Base-by-base conservation (phyloP, 2,113 vertebrate genomes). In the Nibea albiflora region DNA sequence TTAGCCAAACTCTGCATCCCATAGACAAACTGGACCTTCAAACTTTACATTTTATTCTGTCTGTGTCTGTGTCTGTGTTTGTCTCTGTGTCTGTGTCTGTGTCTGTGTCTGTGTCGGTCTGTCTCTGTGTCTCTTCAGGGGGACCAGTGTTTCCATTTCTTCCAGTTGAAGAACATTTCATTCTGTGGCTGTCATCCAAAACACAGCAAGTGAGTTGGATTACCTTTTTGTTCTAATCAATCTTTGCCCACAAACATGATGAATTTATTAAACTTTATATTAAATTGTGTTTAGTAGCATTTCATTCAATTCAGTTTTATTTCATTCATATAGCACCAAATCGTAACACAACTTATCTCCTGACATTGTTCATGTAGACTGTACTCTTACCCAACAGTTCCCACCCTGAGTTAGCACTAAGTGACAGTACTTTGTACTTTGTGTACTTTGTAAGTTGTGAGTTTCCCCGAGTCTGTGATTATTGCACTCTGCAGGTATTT, bases 111-210 rank as follows among this genome's bases (percentile, higher is more conserved):
- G 10, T 76, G 39, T 78, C 22, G 20, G 1, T 35, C 31, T 39
- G 35, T 2, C 35, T 60, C 3, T 71, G 15, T 26, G 11, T 76
- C 46, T 78, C 22, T n/a, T 69, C 84, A 98, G 98, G 95, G 96
- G 31, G 96, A 97, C 69, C 96, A 95, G 75, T 99, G 97, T 93
- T 98, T 96, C 89, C 96, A 99, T 90, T 98, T 97, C 92, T 99
- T 98, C 93, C 97, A 98, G 94, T 89, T 99, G 95, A 99, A 99
- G 93, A 99, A 99, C 92, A 97, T 99, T 87, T 99, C 98, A 0
- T 99, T 98, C 94, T 98, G 98, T 0, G 97, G 97, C 80, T 98
- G 96, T 87, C 98, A 99, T 86, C 98, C 97, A 60, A 96, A 96
- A 84, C 97, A 98, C 93, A 98, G 94, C 94, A 97, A 96, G 97